These are phyloP conservation scores for Callocephalon fimbriatum DNA, from an alignment of 2,113 vertebrate species.

Conservation along the genomic window DNA sequence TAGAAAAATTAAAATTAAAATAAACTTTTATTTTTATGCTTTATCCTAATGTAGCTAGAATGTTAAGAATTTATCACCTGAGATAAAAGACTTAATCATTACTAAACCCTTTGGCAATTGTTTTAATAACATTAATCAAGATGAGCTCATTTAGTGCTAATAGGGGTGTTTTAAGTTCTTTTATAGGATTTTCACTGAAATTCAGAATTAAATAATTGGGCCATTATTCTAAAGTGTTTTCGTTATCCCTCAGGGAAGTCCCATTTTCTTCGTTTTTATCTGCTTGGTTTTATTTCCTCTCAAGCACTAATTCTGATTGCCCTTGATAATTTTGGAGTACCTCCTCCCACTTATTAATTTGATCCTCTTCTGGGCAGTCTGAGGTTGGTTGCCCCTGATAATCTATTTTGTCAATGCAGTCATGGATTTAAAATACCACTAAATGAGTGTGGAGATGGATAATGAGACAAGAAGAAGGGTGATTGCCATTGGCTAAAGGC, in stretches of 20 bases:
- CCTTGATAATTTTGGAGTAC: background rate
- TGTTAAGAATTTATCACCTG: slow-evolving; percentile 62
- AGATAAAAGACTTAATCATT: slow-evolving; percentile 69
- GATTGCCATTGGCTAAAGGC: background rate
- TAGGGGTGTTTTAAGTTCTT: slow-evolving; percentile 59
- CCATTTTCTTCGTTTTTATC: slow-evolving; percentile 40
- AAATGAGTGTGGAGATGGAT: background rate
- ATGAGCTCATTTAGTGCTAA: slow-evolving; percentile 68
- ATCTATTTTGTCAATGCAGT: slow-evolving; percentile 32
- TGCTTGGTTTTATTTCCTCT: slow-evolving; percentile 40
- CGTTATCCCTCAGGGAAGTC: slow-evolving; percentile 53
- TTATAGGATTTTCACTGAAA: slow-evolving; percentile 74
- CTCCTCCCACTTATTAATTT: slow-evolving; percentile 26
- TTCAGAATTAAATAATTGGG: slow-evolving; percentile 70
- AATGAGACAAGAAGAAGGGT: background rate
- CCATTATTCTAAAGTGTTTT: slow-evolving; percentile 67
- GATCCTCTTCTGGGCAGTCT: slow-evolving; percentile 13
- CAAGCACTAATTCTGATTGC: slow-evolving; percentile 30
- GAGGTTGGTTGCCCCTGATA: slow-evolving; percentile 7
- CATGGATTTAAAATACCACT: slow-evolving; percentile 12
- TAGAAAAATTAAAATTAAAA: slow-evolving; percentile 5
- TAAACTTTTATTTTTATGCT: slow-evolving; percentile 36
- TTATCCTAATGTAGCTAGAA: background rate
- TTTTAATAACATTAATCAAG: slow-evolving; percentile 71
- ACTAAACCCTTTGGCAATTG: slow-evolving; percentile 52